A percentile compares a stretch with the other conserved stretches of the same genome.
Evolutionary conservation across 2,888 invertebrate genomes (phyloP).

Genomic region (Candidula unifasciata): DNA sequence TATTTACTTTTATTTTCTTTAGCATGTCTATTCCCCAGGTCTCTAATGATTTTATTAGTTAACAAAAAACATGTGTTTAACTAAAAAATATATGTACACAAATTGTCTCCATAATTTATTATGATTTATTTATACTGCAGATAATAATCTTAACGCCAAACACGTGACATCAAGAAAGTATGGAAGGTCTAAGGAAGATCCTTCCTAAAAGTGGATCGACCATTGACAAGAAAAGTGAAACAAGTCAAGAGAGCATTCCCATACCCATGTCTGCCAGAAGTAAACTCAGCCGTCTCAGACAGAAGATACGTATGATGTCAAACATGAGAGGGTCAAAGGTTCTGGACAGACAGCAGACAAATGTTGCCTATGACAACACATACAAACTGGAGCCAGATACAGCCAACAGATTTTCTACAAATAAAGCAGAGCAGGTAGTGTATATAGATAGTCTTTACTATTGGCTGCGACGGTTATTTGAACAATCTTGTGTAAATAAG

Average conservation of each 20-base stretch:
- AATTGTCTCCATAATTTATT: background rate
- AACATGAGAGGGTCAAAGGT: conserved; percentile 41
- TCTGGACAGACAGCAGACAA: conserved; percentile 24
- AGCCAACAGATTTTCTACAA: conserved; percentile 56
- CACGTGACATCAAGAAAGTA: background rate
- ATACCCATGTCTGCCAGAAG: conserved; percentile 28
- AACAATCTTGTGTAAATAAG: no score
- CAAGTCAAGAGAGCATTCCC: conserved; percentile 36
- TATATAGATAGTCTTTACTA: no score
- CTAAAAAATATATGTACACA: no score
- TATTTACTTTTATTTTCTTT: no score
- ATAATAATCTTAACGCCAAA: background rate
- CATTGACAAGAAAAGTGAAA: conserved; percentile 54
- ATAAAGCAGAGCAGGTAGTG: conserved; percentile 62
- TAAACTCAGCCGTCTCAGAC: conserved; percentile 41
- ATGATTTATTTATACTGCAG: background rate
- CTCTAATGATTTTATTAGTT: no score
- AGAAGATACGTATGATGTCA: conserved; percentile 53
- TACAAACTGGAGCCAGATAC: conserved; percentile 63
- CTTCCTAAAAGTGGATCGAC: background rate
- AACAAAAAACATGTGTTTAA: no score
- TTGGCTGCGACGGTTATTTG: no score
- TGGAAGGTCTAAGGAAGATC: conserved; percentile 41
- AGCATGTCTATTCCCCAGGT: no score
- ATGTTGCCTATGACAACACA: conserved; percentile 62